Evolutionary conservation across 2,888 invertebrate genomes (phyloP).

Genomic region (Callimorpha dominula): DNA sequence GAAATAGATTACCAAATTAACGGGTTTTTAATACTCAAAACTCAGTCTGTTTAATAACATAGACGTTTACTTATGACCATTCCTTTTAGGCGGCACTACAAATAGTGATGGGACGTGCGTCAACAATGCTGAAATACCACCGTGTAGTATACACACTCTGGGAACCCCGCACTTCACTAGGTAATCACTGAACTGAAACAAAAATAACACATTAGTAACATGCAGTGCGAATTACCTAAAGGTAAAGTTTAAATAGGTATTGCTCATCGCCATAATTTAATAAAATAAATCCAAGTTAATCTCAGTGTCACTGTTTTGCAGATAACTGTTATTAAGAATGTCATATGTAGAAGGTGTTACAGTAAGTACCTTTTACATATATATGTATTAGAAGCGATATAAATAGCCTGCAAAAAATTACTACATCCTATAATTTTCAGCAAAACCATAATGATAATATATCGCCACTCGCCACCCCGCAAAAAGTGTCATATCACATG

Average conservation of each 20-base stretch:
- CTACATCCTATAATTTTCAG: no score
- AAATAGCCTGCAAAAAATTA: no score
- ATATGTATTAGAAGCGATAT: no score
- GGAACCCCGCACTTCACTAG: constrained; percentile 92
- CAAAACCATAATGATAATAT: no score
- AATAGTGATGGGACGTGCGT: constrained; percentile 88
- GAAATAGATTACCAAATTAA: background rate
- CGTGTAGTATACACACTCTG: constrained; percentile 94
- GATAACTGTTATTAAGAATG: no score
- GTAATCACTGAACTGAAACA: constrained; percentile 93
- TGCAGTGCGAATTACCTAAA: background rate
- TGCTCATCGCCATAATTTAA: background rate
- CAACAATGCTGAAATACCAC: constrained; percentile 93
- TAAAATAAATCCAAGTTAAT: background rate
- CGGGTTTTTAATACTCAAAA: background rate
- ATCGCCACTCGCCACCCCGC: no score
- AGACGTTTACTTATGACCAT: constrained; percentile 41
- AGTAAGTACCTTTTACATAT: no score
- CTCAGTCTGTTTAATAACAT: background rate
- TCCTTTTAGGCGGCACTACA: constrained; percentile 63
- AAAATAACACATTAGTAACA: constrained; percentile 21
- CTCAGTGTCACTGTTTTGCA: background rate
- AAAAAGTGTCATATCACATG: no score
- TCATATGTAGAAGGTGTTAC: no score
- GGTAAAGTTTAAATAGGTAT: background rate